Conservation (phyloP, 2,113 vertebrate species). For the Gymnorhina tibicen region DNA sequence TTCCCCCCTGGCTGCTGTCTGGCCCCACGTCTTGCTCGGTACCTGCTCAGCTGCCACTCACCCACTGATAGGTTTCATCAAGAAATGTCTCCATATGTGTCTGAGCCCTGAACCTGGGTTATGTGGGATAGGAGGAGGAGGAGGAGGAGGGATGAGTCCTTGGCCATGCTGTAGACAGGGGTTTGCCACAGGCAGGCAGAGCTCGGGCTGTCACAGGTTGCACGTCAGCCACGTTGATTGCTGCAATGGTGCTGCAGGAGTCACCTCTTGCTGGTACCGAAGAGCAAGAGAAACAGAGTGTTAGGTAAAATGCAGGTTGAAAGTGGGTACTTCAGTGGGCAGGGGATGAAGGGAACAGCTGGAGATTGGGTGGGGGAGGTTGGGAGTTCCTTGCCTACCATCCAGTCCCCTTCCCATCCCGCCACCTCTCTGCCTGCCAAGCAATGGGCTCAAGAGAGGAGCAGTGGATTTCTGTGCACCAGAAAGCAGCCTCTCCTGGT, state of each 20-base stretch:
- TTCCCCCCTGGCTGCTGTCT: conserved; percentile 62
- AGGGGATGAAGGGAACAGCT: neutral
- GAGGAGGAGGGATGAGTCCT: neutral
- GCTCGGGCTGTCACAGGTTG: neutral
- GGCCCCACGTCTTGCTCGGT: conserved; percentile 40
- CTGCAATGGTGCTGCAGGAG: neutral
- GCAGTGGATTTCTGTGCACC: neutral
- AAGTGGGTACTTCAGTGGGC: neutral
- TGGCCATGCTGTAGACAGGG: neutral
- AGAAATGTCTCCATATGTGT: conserved; percentile 28
- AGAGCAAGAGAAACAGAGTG: neutral
- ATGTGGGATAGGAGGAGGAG: neutral
- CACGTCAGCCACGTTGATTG: neutral
- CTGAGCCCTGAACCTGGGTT: neutral
- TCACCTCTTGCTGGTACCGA: neutral
- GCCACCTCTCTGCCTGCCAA: neutral
- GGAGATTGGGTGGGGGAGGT: neutral
- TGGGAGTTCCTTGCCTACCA: neutral
- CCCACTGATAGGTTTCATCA: conserved; percentile 43
- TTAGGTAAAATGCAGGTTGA: neutral
- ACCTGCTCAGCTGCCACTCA: conserved; percentile 62
- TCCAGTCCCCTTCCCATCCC: neutral
- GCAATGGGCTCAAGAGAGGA: neutral
- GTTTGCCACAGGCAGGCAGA: neutral
- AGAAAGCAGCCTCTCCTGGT: neutral